Evolutionary conservation across 2,113 vertebrate species (phyloP).

Genomic region (Aptenodytes patagonicus): DNA sequence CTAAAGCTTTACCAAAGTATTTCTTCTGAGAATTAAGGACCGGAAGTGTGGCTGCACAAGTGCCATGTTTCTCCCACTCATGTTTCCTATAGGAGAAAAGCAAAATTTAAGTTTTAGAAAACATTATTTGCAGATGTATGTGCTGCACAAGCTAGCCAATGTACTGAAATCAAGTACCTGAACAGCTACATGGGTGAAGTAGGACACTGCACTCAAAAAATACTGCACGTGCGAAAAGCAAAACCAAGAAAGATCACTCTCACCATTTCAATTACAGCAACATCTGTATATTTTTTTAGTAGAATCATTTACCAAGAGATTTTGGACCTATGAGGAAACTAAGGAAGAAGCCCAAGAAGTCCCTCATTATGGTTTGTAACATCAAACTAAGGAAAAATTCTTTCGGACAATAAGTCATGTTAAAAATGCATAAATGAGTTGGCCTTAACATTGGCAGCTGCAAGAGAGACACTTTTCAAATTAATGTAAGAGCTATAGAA

Average conservation of each 20-base stretch:
- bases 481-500: background rate
- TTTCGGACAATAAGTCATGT: background rate
- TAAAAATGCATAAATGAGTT: background rate
- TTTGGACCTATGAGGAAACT: background rate
- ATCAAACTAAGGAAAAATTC: background rate
- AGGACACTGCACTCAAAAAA: background rate
- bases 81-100: conserved; percentile 68
- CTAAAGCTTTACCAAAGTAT: conserved; percentile 75
- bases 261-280: background rate
- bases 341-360: background rate
- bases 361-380: background rate
- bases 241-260: background rate
- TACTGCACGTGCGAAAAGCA: background rate
- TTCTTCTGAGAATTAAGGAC: conserved; percentile 73
- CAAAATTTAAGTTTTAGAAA: background rate
- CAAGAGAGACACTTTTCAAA: background rate
- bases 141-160: background rate
- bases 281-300: background rate
- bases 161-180: background rate
- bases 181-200: background rate
- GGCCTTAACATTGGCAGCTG: background rate
- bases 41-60: conserved; percentile 73
- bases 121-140: background rate
- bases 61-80: conserved; percentile 82
- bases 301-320: background rate